phyloP scores from a whole-genome alignment of 1,140 invertebrate genomes.

The Oppia nitens region DNA sequence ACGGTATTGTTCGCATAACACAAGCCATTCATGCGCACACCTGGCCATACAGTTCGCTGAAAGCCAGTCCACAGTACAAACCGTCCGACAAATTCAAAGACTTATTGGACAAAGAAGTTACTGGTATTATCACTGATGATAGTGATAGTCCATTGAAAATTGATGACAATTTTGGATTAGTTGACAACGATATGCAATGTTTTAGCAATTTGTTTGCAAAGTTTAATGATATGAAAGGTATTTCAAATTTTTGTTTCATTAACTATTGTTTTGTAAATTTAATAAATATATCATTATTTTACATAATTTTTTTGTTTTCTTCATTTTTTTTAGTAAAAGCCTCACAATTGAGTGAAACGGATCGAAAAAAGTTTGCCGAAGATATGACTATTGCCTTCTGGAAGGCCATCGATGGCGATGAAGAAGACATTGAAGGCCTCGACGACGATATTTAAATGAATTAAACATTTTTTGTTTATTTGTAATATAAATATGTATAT shows the following conservation, averaged over 20 bases:
- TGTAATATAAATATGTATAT: background rate
- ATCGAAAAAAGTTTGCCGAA: constrained; percentile 52
- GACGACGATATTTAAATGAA: background rate
- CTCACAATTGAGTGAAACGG: constrained; percentile 37
- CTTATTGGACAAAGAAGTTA: constrained; percentile 5
- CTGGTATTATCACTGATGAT: background rate
- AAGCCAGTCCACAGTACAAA: constrained; percentile 31
- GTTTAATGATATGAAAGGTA: constrained; percentile 40
- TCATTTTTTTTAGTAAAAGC: constrained; percentile 36
- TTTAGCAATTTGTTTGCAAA: constrained; percentile 45
- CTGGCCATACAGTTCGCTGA: constrained; percentile 54
- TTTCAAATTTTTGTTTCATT: no score
- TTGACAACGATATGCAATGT: constrained; percentile 27
- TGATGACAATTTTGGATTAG: constrained; percentile 11
- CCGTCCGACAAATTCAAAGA: constrained; percentile 11
- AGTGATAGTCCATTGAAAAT: background rate
- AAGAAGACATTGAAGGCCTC: constrained; percentile 42
- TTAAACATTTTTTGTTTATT: background rate
- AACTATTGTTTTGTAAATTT: no score
- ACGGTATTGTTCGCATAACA: constrained; percentile 47
- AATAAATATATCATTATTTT: background rate
- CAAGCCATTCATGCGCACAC: constrained; percentile 55
- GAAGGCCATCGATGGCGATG: constrained; percentile 55
- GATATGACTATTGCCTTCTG: constrained; percentile 53
- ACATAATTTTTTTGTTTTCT: background rate